Evolutionary conservation across 92 coral and sea anemone genomes (phyloP), one percentile per base, ranked within the genome.

Genomic region (Heliopora coerulea): DNA sequence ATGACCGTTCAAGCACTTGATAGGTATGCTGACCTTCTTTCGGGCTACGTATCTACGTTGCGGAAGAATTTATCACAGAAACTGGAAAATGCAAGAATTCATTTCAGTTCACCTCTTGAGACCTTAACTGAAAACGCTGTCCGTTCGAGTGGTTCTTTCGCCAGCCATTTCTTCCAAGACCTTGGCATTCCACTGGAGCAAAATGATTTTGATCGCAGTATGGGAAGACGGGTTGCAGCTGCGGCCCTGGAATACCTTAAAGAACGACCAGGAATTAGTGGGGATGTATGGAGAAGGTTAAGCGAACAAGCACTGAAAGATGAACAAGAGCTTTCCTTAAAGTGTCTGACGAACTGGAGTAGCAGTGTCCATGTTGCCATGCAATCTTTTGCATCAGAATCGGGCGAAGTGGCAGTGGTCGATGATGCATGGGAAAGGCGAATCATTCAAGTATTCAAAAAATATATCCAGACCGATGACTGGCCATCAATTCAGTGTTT

Each of bases 71-170:
- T 66, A 35, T 25, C 23, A 10, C 18, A 1, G 39, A 42, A 24
- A 5, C 73, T 66, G 1, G 73, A 42, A 18, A 29, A 42, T 46
- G 20, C 17, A 12, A 42, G 1, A 17, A 66, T 66, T 41, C 31
- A 66, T 8, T 66, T 66, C 39, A 66, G 73, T 44, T 66, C 73
- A 1, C 73, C 73, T 6, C 57, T 66, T 21, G 73, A 66, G 8
- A 39, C 23, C 57, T 46, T 66, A 1, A 24, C n/a, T 1, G 0
- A 41, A 66, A 48, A 42, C 44, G 28, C 49, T n/a, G 2, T 42
- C n/a, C n/a, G 4, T 24, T 28, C 73, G 10, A 20, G n/a, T 12
- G 73, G 7, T 46, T 66, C 73, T 23, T 66, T 66, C 23, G 28
- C 73, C 8, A 15, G n/a, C 30, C 73, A 66, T 8, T 66, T 41